Base-by-base conservation (phyloP, 2,797 vertebrate species). In the Clarias pachynema region DNA sequence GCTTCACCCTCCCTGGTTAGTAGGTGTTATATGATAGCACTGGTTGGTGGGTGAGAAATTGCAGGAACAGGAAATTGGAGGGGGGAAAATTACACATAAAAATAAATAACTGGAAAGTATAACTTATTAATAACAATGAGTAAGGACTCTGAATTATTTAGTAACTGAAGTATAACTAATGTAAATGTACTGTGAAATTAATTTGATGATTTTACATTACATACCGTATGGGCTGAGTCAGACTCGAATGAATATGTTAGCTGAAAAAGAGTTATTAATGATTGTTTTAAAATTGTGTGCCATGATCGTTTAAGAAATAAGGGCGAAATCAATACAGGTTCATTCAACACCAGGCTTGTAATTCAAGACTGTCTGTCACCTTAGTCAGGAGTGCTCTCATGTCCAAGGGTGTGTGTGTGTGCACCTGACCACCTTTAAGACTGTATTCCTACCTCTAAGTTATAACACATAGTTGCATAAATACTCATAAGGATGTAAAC, bases 321-420 rank as follows among this genome's bases (percentile, higher is more conserved):
- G 40, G 68, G 4, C 20, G 69, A 44, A 44, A 70, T 70, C 44
- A 44, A 44, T 44, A 44, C 44, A 44, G 44, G 44, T 44, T 68
- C 81, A 89, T 86, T 69, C 83, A 85, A 88, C 60, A 73, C 79
- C 60, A 75, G 79, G 56, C 37, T 34, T 86, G 91, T 91, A 91
- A 93, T 88, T 16, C 14, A 85, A 94, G 87, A 86, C 57, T 88
- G 92, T 88, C 57, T 88, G 92, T 88, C 89, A 94, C 89, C 77
- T 90, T 86, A 93, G 84, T 91, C 83, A 83, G 9, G 72, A 82
- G 53, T 22, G 26, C 86, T 81, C 87, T 89, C 88, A 88, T 89
- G 81, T 85, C 68, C 72, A 66, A 62, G 26, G 84, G 87, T 89
- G 81, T 79, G 59, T 89, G 81, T 79, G 59, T 60, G 31, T 79